Percentiles rank a stretch among this genome's conserved stretches.
phyloP scores from a whole-genome alignment of 1,140 invertebrate species.

The Aphaenogaster rudis region DNA sequence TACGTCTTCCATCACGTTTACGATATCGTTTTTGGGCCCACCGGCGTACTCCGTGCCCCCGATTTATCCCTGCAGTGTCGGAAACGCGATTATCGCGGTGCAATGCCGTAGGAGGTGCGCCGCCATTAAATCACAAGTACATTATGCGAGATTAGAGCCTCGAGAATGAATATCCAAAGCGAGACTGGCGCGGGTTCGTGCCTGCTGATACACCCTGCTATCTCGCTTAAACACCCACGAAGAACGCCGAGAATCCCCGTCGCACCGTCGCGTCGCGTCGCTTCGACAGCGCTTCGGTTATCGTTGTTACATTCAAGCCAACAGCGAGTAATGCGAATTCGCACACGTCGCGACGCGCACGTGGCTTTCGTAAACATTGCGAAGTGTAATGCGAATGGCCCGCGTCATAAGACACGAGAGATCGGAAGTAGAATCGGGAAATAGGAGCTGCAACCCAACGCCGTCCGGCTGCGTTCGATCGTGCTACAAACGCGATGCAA shows the following conservation, averaged over 20 bases:
- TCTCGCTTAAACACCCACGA: conserved; percentile 80
- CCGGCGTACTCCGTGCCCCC: background rate
- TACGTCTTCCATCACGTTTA: conserved; percentile 42
- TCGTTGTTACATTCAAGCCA: conserved; percentile 47
- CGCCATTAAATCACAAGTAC: conserved; percentile 82
- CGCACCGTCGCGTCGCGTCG: conserved; percentile 10
- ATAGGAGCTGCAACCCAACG: conserved; percentile 5
- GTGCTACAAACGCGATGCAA: background rate
- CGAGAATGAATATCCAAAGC: conserved; percentile 83
- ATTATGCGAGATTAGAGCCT: conserved; percentile 84
- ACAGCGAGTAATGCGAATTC: conserved; percentile 6
- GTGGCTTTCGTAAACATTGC: background rate
- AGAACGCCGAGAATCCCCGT: conserved; percentile 71
- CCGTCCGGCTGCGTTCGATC: background rate
- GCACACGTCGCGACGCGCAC: background rate
- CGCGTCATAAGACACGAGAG: background rate
- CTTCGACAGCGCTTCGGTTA: conserved; percentile 60
- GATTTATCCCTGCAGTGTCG: conserved; percentile 21
- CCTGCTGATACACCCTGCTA: conserved; percentile 74
- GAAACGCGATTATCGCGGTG: conserved; percentile 56
- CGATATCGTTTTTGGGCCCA: conserved; percentile 46
- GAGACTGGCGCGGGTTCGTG: conserved; percentile 72
- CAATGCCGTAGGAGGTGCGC: conserved; percentile 18
- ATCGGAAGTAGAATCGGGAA: conserved; percentile 22
- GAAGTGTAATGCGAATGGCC: background rate